These are phyloP conservation scores for Pseudorasbora parva DNA, from an alignment of 2,113 vertebrate species.

Conservation along the genomic window DNA sequence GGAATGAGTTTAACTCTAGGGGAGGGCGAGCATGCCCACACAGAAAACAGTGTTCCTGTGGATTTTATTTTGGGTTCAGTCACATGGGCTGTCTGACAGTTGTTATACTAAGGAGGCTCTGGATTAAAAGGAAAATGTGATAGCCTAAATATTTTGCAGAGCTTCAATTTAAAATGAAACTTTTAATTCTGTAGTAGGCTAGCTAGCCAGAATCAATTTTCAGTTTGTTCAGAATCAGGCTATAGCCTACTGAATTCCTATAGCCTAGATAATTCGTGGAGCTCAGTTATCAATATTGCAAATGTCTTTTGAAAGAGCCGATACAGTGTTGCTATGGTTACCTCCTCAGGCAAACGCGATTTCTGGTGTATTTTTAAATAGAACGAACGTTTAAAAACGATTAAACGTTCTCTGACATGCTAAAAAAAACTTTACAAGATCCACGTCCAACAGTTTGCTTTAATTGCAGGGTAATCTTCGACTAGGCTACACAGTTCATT, in stretches of 20 bases:
- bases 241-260: not conserved
- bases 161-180: not conserved
- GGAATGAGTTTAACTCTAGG: not conserved
- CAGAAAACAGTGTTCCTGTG: not conserved
- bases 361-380: not conserved
- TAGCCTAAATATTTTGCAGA: not conserved
- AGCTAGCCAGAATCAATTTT: not conserved
- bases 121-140: not conserved
- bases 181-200: not conserved
- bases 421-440: not conserved
- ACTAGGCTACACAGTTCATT: not conserved
- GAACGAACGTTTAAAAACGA: not conserved
- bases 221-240: not conserved
- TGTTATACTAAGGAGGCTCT: not conserved
- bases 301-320: not conserved
- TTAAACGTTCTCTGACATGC: not conserved
- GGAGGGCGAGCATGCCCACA: constrained; percentile 14
- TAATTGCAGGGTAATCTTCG: not conserved
- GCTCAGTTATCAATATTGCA: not conserved
- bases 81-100: constrained; percentile 26
- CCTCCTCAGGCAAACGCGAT: not conserved
- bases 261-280: not conserved
- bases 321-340: constrained; percentile 1
- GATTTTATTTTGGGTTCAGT: not conserved
- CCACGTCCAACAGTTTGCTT: not conserved